Evolutionary conservation across 1,140 invertebrate genomes (phyloP).

Genomic region (Phenacoccus solenopsis): DNA sequence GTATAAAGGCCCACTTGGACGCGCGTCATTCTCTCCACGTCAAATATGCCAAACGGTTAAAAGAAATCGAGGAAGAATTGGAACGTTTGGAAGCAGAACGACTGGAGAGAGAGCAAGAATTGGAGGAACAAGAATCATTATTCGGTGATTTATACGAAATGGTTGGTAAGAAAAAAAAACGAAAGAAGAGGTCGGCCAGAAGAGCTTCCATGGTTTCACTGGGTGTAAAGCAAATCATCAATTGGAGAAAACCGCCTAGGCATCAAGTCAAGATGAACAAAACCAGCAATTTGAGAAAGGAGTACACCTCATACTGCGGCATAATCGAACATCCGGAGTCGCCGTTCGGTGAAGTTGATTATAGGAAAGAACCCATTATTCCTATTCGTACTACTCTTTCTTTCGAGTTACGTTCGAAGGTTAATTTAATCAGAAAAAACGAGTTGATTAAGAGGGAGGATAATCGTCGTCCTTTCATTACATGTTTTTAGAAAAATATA

Average conservation of each 20-base stretch:
- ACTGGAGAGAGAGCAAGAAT: not conserved
- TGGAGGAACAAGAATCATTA: not conserved
- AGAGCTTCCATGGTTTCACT: not conserved
- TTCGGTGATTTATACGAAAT: not conserved
- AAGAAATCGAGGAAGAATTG: not conserved
- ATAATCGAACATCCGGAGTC: not conserved
- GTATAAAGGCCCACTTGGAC: not conserved
- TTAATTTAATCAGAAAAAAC: not conserved
- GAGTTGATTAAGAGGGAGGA: not conserved
- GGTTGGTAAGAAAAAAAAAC: not conserved
- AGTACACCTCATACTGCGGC: not conserved
- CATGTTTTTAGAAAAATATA: too few relatives aligned
- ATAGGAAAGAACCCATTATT: not conserved
- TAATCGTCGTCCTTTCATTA: not conserved
- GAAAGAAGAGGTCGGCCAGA: not conserved
- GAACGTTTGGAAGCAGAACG: not conserved
- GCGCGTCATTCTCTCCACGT: not conserved
- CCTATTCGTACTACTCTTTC: not conserved
- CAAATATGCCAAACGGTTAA: not conserved
- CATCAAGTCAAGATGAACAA: not conserved
- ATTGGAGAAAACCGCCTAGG: not conserved
- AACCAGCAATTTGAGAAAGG: not conserved
- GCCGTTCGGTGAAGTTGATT: not conserved
- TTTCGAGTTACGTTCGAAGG: not conserved
- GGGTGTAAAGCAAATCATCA: not conserved